Conservation (phyloP, 1,140 invertebrate species). For the Tetragonula clypearis region DNA sequence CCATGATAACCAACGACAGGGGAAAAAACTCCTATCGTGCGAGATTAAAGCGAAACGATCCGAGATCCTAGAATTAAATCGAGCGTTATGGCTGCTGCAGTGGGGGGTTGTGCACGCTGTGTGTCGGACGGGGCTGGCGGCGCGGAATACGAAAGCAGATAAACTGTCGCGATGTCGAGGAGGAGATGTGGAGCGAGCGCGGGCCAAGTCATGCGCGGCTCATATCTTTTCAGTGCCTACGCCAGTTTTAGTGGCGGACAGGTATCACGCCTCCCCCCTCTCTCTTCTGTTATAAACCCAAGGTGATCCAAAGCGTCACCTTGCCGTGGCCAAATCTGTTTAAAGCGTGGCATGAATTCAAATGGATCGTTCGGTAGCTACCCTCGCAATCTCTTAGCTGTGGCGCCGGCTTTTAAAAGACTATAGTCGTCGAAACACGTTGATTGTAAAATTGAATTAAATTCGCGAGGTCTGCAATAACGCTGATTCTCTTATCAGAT, state of each 20-base stretch:
- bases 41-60: neutral
- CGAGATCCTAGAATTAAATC: conserved; percentile 41
- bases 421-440: no score
- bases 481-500: no score
- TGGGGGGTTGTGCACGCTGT: conserved; percentile 5
- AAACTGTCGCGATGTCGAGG: conserved; percentile 44
- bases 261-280: neutral
- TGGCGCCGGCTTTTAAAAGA: no score
- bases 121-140: neutral
- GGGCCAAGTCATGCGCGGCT: conserved; percentile 58
- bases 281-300: neutral
- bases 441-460: no score
- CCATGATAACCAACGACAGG: no score
- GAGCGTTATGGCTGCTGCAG: conserved; percentile 27
- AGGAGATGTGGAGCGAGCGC: neutral
- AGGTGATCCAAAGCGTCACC: conserved; percentile 32
- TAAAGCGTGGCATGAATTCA: conserved; percentile 57
- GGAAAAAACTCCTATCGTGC: no score
- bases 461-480: no score
- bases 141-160: conserved; percentile 64
- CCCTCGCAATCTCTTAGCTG: no score
- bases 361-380: conserved; percentile 43
- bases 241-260: conserved; percentile 36
- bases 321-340: conserved; percentile 57
- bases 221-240: conserved; percentile 64